A percentile compares a stretch with the other conserved stretches of the same genome.
These are phyloP conservation scores for Macroglossus sobrinus DNA, from an alignment of 2,113 vertebrate species.

Conservation along the genomic window DNA sequence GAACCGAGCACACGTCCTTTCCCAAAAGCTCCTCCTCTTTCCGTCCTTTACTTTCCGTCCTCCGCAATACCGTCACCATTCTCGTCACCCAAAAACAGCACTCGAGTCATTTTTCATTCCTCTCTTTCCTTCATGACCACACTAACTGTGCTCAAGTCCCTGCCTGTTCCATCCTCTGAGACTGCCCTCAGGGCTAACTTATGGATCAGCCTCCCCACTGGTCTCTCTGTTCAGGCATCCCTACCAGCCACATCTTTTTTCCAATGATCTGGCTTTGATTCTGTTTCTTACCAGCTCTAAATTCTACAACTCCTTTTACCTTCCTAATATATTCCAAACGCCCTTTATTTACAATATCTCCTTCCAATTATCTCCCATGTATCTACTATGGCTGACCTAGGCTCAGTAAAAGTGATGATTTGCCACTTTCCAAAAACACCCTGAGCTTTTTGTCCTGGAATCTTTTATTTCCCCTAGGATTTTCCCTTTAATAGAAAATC, in stretches of 20 bases:
- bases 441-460: background rate
- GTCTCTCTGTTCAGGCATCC: fast-evolving
- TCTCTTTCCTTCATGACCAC: background rate
- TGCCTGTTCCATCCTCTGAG: fast-evolving
- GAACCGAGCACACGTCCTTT: background rate
- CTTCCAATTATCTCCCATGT: background rate
- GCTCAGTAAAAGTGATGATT: background rate
- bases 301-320: background rate
- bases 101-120: background rate
- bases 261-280: background rate
- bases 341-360: background rate
- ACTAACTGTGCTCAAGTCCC: too few relatives aligned
- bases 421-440: background rate
- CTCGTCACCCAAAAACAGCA: background rate
- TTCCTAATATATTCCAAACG: background rate
- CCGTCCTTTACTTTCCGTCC: background rate
- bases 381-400: background rate
- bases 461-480: background rate
- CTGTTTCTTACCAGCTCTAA: background rate
- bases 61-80: background rate
- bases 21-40: background rate
- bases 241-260: background rate
- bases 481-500: background rate
- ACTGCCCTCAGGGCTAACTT: too few relatives aligned
- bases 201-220: fast-evolving